Conservation (phyloP, 2,888 invertebrate species). For the Pristionchus exspectatus region DNA sequence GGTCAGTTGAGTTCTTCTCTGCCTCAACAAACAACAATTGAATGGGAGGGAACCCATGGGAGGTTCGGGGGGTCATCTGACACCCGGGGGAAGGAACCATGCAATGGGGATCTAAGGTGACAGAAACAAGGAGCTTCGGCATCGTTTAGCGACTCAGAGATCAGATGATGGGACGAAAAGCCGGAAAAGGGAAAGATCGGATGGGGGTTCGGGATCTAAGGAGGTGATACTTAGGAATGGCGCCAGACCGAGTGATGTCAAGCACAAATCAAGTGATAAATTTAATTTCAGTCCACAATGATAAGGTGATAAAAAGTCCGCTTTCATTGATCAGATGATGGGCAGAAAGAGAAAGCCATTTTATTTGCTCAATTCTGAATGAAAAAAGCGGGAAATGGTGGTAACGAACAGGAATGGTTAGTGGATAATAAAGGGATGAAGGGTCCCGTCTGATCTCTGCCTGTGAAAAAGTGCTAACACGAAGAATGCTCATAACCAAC, state of each 20-base stretch:
- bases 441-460: background rate
- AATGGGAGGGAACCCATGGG: background rate
- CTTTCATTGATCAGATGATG: background rate
- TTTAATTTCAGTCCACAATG: constrained; percentile 7
- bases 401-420: background rate
- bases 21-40: background rate
- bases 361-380: background rate
- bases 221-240: background rate
- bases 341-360: background rate
- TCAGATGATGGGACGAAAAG: background rate
- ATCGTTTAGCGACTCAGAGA: background rate
- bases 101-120: background rate
- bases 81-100: background rate
- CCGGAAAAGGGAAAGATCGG: background rate
- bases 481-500: background rate
- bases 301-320: background rate
- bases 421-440: background rate
- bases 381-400: background rate
- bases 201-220: background rate
- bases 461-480: background rate
- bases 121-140: background rate
- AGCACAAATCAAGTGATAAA: constrained; percentile 26
- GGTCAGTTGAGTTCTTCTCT: background rate
- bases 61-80: background rate
- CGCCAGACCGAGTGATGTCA: constrained; percentile 16